Percentiles rank a stretch among this genome's conserved stretches.
Evolutionary conservation across 2,797 vertebrate genomes (phyloP).

Genomic region (Champsocephalus gunnari): DNA sequence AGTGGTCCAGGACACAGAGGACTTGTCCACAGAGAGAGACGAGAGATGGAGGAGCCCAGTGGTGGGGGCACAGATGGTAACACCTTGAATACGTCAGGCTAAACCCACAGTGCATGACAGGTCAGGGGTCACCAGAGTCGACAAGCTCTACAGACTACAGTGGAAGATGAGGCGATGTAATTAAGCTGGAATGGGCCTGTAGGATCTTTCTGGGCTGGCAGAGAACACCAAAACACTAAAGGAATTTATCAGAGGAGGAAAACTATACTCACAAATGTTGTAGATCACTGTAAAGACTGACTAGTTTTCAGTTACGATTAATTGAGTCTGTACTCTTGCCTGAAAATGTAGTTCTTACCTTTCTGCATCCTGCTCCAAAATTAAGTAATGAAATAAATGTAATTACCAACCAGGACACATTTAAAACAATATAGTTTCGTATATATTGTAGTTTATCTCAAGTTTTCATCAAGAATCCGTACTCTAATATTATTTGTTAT

Average conservation of each 20-base stretch:
- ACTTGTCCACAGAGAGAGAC: slow-evolving; percentile 53
- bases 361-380: neutral
- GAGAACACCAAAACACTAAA: neutral
- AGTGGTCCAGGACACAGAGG: slow-evolving; percentile 68
- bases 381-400: neutral
- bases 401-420: neutral
- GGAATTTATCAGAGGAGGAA: neutral
- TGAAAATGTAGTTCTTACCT: neutral
- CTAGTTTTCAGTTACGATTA: neutral
- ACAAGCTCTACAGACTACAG: slow-evolving; percentile 54
- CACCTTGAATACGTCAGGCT: slow-evolving; percentile 79
- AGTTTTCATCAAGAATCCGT: neutral
- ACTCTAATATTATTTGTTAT: neutral
- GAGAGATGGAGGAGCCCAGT: neutral
- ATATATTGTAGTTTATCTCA: neutral
- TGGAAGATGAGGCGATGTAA: slow-evolving; percentile 39
- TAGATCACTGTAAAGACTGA: slow-evolving; percentile 6
- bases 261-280: neutral
- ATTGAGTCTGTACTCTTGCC: neutral
- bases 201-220: slow-evolving; percentile 6
- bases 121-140: slow-evolving; percentile 70
- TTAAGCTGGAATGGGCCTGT: slow-evolving; percentile 20
- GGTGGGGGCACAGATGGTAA: slow-evolving; percentile 72
- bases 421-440: neutral
- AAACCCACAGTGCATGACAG: slow-evolving; percentile 66